These are phyloP conservation scores for Azemiops feae DNA, from an alignment of 2,113 vertebrate genomes.

Conservation along the genomic window DNA sequence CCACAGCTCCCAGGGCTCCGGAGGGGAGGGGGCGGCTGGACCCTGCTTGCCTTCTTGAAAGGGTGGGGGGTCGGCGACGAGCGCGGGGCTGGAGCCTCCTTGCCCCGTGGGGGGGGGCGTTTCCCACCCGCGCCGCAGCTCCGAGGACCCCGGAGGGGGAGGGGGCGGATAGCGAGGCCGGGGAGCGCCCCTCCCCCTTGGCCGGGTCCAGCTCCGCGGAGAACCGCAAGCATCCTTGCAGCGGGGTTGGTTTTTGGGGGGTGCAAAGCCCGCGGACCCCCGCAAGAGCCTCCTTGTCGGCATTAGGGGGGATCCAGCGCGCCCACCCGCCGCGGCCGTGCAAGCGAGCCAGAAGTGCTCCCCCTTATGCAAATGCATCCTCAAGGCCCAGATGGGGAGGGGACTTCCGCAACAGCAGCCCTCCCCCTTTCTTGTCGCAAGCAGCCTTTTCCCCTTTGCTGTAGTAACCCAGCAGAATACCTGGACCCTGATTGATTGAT, in stretches of 20 bases:
- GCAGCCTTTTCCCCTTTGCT: not conserved
- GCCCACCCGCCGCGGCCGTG: no score
- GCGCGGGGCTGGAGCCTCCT: not conserved
- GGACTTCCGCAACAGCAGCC: not conserved
- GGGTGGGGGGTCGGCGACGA: no score
- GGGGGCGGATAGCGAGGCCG: not conserved
- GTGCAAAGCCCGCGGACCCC: not conserved
- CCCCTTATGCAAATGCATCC: not conserved
- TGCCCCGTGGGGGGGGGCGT: no score
- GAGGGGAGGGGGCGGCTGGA: no score
- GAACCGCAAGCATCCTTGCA: not conserved
- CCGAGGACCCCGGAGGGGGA: accelerated
- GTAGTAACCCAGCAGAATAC: not conserved
- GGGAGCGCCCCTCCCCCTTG: not conserved
- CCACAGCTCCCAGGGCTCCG: no score
- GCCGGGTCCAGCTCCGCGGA: not conserved
- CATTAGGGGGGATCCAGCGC: not conserved
- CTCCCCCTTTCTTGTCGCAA: not conserved
- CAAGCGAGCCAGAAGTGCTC: not conserved
- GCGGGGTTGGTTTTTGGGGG: not conserved
- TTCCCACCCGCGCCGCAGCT: not conserved
- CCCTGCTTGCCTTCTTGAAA: no score
- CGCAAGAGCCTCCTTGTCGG: not conserved
- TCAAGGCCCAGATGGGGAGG: not conserved
- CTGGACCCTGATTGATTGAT: not conserved